Evolutionary conservation across 1,140 invertebrate species (phyloP), one percentile per base, ranked within the genome.

Genomic region (Drosophila aff.): DNA sequence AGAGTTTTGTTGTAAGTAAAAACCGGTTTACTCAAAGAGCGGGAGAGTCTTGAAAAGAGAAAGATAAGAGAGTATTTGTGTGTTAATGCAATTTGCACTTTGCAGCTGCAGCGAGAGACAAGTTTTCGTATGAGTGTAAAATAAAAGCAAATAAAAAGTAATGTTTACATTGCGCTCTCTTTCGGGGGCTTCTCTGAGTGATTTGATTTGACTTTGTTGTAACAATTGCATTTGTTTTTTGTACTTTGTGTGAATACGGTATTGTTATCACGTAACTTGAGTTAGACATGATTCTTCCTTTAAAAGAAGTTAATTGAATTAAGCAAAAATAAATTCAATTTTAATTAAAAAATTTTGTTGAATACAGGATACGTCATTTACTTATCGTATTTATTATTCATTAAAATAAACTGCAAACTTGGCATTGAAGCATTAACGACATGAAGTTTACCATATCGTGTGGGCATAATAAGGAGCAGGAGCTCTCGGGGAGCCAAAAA

Each of bases 121-220:
- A 9, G 65, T n/a, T n/a, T 21, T 21, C 21, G 21, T 21, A 21
- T 58, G 53, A 57, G 47, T 65, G 44, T 49, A 78, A 82, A 82
- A 78, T 68, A 61, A 81, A 77, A 44, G 31, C 62, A 81, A 81
- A 81, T 58, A 62, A 65, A 71, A 58, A 41, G 68, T 71, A 76
- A 47, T 73, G 58, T 76, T 83, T 83, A 68, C 53, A 68, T 38
- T 71, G 43, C 38, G 2, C 40, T 40, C 52, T 67, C 18, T 65
- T 38, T 36, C 23, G 21, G 8, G 8, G 26, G 2, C 16, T 58
- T 76, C 50, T 38, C 31, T 23, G 38, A 36, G 57, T 44, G 28
- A 16, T n/a, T 59, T 59, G 53, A 33, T 15, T 36, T 53, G 52
- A 40, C 33, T 75, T 81, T 50, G 15, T 7, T 3, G 21, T 44